Conservation (phyloP, 2,113 vertebrate species). For the Aegotheles bennettii region DNA sequence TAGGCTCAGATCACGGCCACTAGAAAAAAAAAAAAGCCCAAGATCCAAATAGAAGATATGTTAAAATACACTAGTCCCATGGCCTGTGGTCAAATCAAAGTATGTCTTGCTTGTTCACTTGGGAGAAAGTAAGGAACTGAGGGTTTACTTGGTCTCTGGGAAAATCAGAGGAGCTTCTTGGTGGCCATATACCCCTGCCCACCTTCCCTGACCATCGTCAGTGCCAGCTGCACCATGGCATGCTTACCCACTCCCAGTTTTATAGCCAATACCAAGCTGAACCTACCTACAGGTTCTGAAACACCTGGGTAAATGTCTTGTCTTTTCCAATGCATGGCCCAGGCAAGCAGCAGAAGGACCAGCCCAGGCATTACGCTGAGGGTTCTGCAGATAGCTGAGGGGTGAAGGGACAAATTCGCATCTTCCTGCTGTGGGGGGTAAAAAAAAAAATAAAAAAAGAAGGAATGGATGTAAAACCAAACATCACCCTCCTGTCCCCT, state of each 20-base stretch:
- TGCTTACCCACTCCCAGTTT: not conserved
- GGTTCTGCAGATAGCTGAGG: not conserved
- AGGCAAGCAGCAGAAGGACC: not conserved
- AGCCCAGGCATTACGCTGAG: not conserved
- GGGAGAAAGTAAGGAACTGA: rapidly evolving
- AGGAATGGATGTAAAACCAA: not conserved
- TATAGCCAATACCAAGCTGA: not conserved
- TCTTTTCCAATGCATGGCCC: not conserved
- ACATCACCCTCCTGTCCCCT: not conserved
- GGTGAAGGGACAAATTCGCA: not conserved
- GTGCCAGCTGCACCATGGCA: not conserved
- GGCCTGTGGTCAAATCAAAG: not conserved
- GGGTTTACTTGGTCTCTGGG: not conserved
- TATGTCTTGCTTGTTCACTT: not conserved
- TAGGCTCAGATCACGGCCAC: not conserved
- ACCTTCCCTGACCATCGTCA: rapidly evolving
- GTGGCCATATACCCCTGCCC: not conserved
- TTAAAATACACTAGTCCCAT: not conserved
- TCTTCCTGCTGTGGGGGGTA: not conserved
- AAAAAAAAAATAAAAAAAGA: not conserved
- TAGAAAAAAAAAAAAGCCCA: not conserved
- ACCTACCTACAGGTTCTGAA: not conserved
- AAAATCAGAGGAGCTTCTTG: not conserved
- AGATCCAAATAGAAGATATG: not conserved
- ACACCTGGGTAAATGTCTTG: not conserved